Conservation (phyloP, 2,888 invertebrate species). For the Agrilus biguttatus region DNA sequence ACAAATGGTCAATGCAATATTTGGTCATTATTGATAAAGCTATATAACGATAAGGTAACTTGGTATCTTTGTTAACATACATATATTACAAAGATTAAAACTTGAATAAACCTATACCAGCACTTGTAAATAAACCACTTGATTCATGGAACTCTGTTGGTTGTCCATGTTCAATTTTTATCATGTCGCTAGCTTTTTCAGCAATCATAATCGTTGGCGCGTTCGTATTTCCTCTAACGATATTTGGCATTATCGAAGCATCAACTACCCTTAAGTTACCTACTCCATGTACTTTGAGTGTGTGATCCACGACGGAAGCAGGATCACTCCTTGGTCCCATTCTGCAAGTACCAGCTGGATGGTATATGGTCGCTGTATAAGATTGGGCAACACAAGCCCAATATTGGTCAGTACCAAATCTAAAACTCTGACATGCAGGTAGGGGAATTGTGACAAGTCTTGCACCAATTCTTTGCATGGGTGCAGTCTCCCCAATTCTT, state of each 20-base stretch:
- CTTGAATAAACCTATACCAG: too few species aligned
- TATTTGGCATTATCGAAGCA: constrained; percentile 49
- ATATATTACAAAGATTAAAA: too few species aligned
- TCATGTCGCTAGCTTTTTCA: constrained; percentile 29
- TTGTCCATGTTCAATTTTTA: constrained; percentile 14
- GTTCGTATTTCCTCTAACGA: constrained; percentile 34
- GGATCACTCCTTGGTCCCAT: constrained; percentile 51
- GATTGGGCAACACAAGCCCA: constrained; percentile 48
- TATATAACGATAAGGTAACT: too few species aligned
- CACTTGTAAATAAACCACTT: too few species aligned
- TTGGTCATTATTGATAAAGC: too few species aligned
- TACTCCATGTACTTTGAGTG: constrained; percentile 47
- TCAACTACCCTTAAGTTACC: constrained; percentile 49
- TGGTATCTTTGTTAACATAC: too few species aligned
- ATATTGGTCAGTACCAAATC: constrained; percentile 50
- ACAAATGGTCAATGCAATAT: too few species aligned
- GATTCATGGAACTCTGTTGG: constrained; percentile 1
- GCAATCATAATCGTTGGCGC: constrained; percentile 31
- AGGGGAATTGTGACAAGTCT: constrained; percentile 39
- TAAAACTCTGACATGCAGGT: constrained; percentile 39
- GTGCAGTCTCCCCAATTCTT: constrained; percentile 42
- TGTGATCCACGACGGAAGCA: constrained; percentile 50
- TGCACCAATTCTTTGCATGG: constrained; percentile 42
- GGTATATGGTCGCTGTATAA: constrained; percentile 56
- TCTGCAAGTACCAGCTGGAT: constrained; percentile 55